These are phyloP conservation scores for Hylaeus volcanicus DNA, from an alignment of 1,140 invertebrate genomes.

Conservation along the genomic window DNA sequence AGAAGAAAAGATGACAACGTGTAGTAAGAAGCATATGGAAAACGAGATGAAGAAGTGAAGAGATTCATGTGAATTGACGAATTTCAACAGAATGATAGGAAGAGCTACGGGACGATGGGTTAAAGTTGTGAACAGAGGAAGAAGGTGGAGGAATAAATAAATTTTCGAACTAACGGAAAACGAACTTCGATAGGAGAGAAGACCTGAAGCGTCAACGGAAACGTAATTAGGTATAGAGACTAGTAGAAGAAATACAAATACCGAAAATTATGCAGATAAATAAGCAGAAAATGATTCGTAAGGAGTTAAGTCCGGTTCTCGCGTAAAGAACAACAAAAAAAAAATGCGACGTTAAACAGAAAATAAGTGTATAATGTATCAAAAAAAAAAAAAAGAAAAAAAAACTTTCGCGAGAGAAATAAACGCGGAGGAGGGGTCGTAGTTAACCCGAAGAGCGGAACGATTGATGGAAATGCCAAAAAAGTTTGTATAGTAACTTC, in stretches of 20 bases:
- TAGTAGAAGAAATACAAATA: slow-evolving; percentile 4
- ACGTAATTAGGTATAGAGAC: slow-evolving; percentile 29
- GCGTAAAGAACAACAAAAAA: not conserved
- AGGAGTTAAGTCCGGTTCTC: not conserved
- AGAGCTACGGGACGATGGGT: too few relatives aligned
- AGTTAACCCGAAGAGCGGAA: not conserved
- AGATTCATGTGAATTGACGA: too few relatives aligned
- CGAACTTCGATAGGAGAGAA: not conserved
- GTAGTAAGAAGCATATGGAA: too few relatives aligned
- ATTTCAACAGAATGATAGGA: too few relatives aligned
- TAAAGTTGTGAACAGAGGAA: not conserved
- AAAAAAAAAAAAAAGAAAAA: too few relatives aligned
- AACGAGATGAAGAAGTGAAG: too few relatives aligned
- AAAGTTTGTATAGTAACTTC: slow-evolving; percentile 33
- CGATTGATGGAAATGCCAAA: slow-evolving; percentile 7
- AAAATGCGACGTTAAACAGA: not conserved
- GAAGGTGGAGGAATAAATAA: not conserved
- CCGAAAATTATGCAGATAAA: not conserved
- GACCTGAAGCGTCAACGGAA: not conserved
- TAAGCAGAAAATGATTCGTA: not conserved
- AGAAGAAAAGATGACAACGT: too few relatives aligned
- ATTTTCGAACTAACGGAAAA: not conserved
- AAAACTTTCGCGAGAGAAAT: not conserved
- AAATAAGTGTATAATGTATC: not conserved
- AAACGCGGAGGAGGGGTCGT: too few relatives aligned